Conservation (phyloP, 2,113 vertebrate genomes). For the Acrocephalus arundinaceus region DNA sequence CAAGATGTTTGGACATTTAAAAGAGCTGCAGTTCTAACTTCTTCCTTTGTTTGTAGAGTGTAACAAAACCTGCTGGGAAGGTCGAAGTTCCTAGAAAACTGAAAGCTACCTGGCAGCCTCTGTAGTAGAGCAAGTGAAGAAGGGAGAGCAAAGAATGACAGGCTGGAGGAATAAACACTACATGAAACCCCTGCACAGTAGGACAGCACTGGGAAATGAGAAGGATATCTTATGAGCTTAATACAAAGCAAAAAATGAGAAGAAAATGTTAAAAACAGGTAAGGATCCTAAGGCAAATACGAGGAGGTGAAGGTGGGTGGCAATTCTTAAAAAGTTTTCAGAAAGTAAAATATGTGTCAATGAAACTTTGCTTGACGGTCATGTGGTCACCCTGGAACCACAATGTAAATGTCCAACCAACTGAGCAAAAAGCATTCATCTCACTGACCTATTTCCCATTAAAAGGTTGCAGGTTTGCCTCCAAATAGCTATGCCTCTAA, state of each 20-base stretch:
- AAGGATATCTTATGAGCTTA: slow-evolving; percentile 32
- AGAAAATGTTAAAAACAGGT: slow-evolving; percentile 19
- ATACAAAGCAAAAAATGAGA: slow-evolving; percentile 37
- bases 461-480: neutral
- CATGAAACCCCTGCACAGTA: slow-evolving; percentile 39
- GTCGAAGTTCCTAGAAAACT: slow-evolving; percentile 60
- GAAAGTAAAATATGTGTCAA: slow-evolving; percentile 8
- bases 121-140: slow-evolving; percentile 56
- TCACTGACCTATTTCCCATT: neutral
- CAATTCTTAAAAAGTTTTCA: slow-evolving; percentile 1
- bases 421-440: neutral
- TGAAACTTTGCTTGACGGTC: neutral
- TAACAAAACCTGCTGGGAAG: slow-evolving; percentile 65
- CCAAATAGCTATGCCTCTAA: neutral
- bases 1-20: slow-evolving; percentile 60
- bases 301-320: neutral
- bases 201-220: slow-evolving; percentile 43
- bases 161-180: slow-evolving; percentile 55
- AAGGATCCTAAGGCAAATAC: slow-evolving; percentile 29
- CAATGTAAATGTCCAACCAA: neutral
- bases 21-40: slow-evolving; percentile 57
- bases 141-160: slow-evolving; percentile 55
- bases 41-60: slow-evolving; percentile 50
- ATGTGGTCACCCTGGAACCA: neutral
- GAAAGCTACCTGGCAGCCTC: slow-evolving; percentile 55